Evolutionary conservation across 2,888 invertebrate genomes (phyloP).

Genomic region (Sceliomorpha sp.): DNA sequence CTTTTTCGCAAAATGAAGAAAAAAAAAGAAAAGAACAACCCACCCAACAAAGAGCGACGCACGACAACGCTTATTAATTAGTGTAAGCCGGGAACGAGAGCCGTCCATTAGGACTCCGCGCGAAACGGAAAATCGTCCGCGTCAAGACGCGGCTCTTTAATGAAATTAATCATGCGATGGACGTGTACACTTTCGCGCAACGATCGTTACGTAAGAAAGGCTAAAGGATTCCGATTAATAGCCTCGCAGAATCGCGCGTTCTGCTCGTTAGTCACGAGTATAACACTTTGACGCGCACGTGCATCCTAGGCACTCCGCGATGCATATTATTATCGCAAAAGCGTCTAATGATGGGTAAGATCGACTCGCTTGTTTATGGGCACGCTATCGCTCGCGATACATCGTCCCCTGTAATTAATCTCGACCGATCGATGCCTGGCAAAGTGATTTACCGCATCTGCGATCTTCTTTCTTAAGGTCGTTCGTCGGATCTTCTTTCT

Average conservation of each 20-base stretch:
- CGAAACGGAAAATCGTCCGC: constrained; percentile 1
- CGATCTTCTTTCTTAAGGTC: constrained; percentile 21
- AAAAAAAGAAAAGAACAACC: no score
- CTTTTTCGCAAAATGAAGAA: constrained; percentile 34
- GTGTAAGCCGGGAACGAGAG: no score
- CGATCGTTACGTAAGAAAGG: constrained; percentile 2
- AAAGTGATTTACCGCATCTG: constrained; percentile 23
- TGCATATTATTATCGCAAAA: constrained; percentile 74
- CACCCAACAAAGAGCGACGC: no score
- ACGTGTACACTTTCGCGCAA: neutral
- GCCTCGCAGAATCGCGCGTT: constrained; percentile 21
- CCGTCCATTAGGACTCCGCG: neutral
- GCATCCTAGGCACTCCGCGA: constrained; percentile 49
- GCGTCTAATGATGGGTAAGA: constrained; percentile 71
- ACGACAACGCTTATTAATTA: no score
- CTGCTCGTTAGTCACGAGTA: constrained; percentile 41
- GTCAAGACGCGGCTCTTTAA: constrained; percentile 15
- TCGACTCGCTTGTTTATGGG: constrained; percentile 73
- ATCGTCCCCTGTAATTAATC: constrained; percentile 71
- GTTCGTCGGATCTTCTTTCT: no score
- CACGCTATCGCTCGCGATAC: constrained; percentile 62
- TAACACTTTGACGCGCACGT: constrained; percentile 61
- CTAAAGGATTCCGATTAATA: constrained; percentile 30
- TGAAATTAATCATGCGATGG: constrained; percentile 8
- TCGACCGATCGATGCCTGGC: constrained; percentile 55